These are phyloP conservation scores for Glossophaga mutica DNA, from an alignment of 2,797 vertebrate genomes.

Conservation along the genomic window DNA sequence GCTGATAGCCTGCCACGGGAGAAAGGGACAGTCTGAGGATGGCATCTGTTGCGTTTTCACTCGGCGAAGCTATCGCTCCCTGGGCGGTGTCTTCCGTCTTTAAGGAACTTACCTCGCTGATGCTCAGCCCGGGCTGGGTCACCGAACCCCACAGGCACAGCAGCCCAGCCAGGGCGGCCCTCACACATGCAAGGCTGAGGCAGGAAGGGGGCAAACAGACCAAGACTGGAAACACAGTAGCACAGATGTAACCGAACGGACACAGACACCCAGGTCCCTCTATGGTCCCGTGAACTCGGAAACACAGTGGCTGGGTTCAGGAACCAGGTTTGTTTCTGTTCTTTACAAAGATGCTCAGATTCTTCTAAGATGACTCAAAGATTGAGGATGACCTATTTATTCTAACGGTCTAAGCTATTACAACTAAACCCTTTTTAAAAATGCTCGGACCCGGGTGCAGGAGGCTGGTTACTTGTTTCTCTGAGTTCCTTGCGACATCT, in stretches of 20 bases:
- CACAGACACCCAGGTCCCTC: neutral
- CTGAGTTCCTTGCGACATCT: neutral
- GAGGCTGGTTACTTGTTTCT: neutral
- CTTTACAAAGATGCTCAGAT: neutral
- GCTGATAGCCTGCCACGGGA: conserved; percentile 88
- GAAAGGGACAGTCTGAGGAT: neutral
- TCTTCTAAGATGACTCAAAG: neutral
- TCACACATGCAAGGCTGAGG: neutral
- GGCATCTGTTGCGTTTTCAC: fast-evolving
- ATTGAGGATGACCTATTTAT: neutral
- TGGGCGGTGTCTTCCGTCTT: no score
- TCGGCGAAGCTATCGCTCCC: neutral
- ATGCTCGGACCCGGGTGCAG: neutral
- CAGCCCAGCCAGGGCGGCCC: neutral
- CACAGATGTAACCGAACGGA: neutral
- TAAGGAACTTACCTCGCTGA: neutral
- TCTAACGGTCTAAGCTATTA: neutral
- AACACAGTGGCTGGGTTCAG: neutral
- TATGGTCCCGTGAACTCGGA: neutral
- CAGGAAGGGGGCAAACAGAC: no score
- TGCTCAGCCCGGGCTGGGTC: neutral
- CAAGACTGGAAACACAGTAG: no score
- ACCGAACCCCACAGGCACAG: neutral
- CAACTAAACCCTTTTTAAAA: neutral
- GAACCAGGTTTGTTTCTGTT: neutral